Base-by-base conservation (phyloP, 2,888 invertebrate species). In the Leptura quadrifasciata region DNA sequence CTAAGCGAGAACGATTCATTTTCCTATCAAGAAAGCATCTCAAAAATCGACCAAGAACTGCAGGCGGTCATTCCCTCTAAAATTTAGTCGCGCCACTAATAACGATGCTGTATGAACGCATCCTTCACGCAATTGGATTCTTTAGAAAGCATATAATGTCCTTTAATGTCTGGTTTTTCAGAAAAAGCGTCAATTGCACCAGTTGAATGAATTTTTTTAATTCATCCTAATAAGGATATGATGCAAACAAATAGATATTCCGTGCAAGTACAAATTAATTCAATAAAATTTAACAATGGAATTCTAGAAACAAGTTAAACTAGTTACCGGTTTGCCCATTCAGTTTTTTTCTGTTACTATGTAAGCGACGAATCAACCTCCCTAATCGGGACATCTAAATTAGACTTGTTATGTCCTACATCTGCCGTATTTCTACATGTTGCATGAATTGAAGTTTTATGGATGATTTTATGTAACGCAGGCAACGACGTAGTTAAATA, bases 281-380 rank as follows among this genome's bases (percentile, higher is more conserved):
- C 69, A 69, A 69, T 69, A 69, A 61, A 71, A 27, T 61, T 71
- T 47, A 71, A 71, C 71, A 71, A 71, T 71, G 71, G 61, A 61
- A 61, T 71, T 71, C 71, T 71, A 71, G 61, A 71, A 71, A 71
- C 71, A 17, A 71, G 71, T 71, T 47, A 71, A 61, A 61, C 71
- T 71, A 61, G 71, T 71, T 21, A 10, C 35, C 67, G 69, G 35
- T 21, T 21, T 12, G 20, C 71, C 54, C 71, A 71, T 71, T 71
- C 47, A 61, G 39, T 52, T 71, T 60, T 69, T 71, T 61, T 57
- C 10, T 64, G 20, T 52, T 24, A 20, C 21, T 63, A 24, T 52
- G 24, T 54, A 52, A 65, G 65, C 15, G 17, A 52, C 52, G 21
- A 65, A 21, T 52, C 65, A 47, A 47, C 39, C 21, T 47, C 47